A percentile compares a stretch with the other conserved stretches of the same genome.
These are phyloP conservation scores for Triplophysa rosa DNA, from an alignment of 2,113 vertebrate genomes.

Conservation along the genomic window DNA sequence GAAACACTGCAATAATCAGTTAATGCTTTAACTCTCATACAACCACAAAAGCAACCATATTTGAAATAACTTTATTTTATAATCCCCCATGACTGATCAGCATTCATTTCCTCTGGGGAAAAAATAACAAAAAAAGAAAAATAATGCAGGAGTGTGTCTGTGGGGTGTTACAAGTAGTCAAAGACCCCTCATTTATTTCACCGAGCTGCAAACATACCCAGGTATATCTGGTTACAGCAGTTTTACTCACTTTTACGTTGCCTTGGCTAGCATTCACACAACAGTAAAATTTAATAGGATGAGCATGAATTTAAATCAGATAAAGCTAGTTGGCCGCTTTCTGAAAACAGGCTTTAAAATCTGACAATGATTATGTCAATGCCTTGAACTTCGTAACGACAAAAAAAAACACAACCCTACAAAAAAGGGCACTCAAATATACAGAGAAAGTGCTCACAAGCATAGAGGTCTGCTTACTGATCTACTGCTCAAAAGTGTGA, in stretches of 20 bases:
- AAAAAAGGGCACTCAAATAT: constrained; percentile 39
- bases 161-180: background rate
- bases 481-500: constrained; percentile 9
- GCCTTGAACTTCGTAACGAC: background rate
- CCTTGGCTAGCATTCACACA: background rate
- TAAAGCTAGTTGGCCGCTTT: background rate
- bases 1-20: no score
- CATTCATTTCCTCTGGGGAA: constrained; percentile 41
- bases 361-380: background rate
- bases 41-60: background rate
- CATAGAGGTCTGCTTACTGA: constrained; percentile 14
- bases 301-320: background rate
- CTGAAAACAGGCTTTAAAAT: background rate
- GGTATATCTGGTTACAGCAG: constrained; percentile 6
- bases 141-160: constrained; percentile 28
- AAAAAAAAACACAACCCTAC: constrained; percentile 36
- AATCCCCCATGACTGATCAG: constrained; percentile 40
- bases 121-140: constrained; percentile 49
- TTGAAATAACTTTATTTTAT: constrained; percentile 64
- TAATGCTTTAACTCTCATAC: no score
- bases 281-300: background rate
- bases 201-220: constrained; percentile 54
- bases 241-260: constrained; percentile 22
- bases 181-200: constrained; percentile 7
- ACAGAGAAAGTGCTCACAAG: constrained; percentile 21